Evolutionary conservation across 2,888 invertebrate species (phyloP), one percentile per base, ranked within the genome.

Genomic region (Bruchidius siliquastri): DNA sequence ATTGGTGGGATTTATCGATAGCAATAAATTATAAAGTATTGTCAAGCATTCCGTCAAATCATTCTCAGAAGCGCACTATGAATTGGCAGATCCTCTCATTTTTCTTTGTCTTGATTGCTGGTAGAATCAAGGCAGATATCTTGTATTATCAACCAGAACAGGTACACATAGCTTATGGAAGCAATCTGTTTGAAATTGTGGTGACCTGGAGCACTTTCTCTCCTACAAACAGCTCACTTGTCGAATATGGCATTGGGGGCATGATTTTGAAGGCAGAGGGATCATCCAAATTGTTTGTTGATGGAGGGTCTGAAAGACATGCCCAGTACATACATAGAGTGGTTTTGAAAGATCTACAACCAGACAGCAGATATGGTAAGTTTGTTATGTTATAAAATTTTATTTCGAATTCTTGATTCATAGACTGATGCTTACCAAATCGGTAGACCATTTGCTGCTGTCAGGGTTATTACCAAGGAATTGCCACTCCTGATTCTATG

Each of bases 131-230:
- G n/a, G 72, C 72, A 21, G 70, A 77, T 49, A 49, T 79, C 21
- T 76, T 77, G 69, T 87, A 86, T 79, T 90, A 88, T 84, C 91
- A 92, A 81, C 92, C 92, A 0, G 92, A 92, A 82, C 92, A 92
- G 84, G 88, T 92, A 21, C 92, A 92, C 85, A 83, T 93, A 73
- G 84, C 92, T 30, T 91, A 90, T 81, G 92, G 92, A 79, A 91
- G 91, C 76, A 89, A 89, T 82, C 86, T 89, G 71, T 89, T 88
- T 77, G 91, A 94, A 81, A 92, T 95, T 78, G 90, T 93, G 30
- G 92, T 95, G 32, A 96, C 95, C 77, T 96, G 96, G 96, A 92
- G 92, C 0, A 96, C 96, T 13, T 90, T 90, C 82, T 90, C 92
- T 82, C 87, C 91, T 79, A 92, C 94, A 0, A 80, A 87, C 20